Evolutionary conservation across 2,797 vertebrate species (phyloP), one percentile per base, ranked within the genome.

Genomic region (Melanotaenia boesemani): DNA sequence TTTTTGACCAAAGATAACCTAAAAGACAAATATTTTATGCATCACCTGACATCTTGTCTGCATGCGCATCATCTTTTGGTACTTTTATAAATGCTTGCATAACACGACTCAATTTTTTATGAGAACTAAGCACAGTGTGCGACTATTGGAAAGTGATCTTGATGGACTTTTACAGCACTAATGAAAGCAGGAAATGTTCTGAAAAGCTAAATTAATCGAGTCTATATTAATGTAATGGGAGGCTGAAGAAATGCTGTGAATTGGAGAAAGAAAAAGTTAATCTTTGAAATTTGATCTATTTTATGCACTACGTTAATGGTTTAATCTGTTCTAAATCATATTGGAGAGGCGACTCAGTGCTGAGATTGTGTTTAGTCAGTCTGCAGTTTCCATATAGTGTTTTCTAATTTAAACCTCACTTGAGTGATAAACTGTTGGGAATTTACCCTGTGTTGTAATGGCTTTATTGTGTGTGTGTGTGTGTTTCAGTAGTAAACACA

Each of bases 111-210:
- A 16, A 44, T 74, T 73, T 83, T 76, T 73, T 54, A 66, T 37
- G 39, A 72, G 32, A 67, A 64, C 77, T 76, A 63, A 67, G 56
- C 63, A 80, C 82, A 57, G 26, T 24, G 22, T 12, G 52, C 71
- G 55, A 16, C 64, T 81, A 85, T 78, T 78, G 70, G 39, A 56
- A 39, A 67, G 48, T 69, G 67, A 39, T 46, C 36, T 44, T 57
- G 69, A 79, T 80, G 68, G 67, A 81, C 59, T 66, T 80, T 59
- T 67, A 79, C 48, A 48, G 63, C 46, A 44, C 56, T 87, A 79
- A 84, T 82, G 71, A 88, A 79, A 80, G 68, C 54, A 73, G 67
- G 70, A 83, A 86, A 82, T 79, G 58, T 74, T 81, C 57, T 58
- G 66, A 82, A 84, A 81, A 66, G 44, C 54, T 62, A 72, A 82